Conservation (phyloP, 2,113 vertebrate species). For the Apodemus sylvaticus region DNA sequence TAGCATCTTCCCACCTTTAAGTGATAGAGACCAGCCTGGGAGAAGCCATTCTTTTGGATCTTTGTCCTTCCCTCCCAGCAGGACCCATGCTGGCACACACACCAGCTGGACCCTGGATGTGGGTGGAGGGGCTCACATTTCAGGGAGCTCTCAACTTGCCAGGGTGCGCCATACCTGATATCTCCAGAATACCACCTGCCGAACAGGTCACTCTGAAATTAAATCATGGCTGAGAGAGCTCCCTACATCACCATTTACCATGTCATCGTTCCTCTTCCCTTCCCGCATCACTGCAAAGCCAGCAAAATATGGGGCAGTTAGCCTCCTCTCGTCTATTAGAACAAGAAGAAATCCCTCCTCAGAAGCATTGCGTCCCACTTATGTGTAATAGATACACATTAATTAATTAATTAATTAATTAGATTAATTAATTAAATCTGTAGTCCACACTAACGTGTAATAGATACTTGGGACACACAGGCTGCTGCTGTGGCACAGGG, state of each 20-base stretch:
- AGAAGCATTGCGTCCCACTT: not conserved
- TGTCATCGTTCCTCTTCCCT: rapidly evolving
- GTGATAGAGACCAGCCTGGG: not conserved
- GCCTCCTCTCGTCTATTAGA: not conserved
- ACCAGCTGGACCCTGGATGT: not conserved
- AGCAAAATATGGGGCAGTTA: rapidly evolving
- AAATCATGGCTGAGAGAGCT: not conserved
- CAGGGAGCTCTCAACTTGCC: not conserved
- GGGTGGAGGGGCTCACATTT: not conserved
- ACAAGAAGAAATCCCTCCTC: not conserved
- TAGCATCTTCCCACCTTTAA: not conserved
- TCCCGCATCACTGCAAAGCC: no score
- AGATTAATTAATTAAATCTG: no score
- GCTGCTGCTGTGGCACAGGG: not conserved
- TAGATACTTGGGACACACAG: rapidly evolving
- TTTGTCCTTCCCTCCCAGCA: not conserved
- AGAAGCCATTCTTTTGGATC: not conserved
- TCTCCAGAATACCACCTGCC: no score
- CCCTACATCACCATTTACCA: rapidly evolving
- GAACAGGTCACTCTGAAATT: not conserved
- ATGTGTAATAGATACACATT: no score
- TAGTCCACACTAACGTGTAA: rapidly evolving
- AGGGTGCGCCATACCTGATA: not conserved
- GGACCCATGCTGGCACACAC: not conserved
- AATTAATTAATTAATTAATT: no score